Evolutionary conservation across 2,888 invertebrate genomes (phyloP).

Genomic region (Bombyx huttoni): DNA sequence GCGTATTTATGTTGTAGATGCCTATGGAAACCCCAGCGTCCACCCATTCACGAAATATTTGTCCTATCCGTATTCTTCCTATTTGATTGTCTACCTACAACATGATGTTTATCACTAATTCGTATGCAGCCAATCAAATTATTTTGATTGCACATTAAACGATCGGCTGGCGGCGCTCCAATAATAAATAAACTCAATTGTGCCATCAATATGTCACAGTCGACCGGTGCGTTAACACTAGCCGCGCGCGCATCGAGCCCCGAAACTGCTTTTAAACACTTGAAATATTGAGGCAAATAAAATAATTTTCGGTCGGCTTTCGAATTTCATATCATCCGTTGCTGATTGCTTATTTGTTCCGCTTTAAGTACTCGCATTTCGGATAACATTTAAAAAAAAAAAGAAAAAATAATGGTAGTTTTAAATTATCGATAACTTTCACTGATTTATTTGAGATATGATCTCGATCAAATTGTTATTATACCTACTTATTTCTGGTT

Average conservation of each 20-base stretch:
- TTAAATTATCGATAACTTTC: neutral
- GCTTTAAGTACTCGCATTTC: neutral
- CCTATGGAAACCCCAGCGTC: too few relatives aligned
- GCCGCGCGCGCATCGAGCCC: neutral
- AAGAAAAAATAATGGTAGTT: neutral
- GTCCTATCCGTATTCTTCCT: too few relatives aligned
- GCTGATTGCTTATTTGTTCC: neutral
- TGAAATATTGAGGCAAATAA: neutral
- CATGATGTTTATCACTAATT: slow-evolving; percentile 4
- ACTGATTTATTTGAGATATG: neutral
- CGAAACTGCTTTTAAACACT: neutral
- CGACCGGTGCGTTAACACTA: slow-evolving; percentile 9
- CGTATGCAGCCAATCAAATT: slow-evolving; percentile 18
- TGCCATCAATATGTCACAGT: slow-evolving; percentile 19
- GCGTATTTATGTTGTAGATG: too few relatives aligned
- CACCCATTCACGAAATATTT: too few relatives aligned
- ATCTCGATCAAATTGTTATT: too few relatives aligned
- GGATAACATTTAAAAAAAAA: neutral
- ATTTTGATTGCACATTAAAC: slow-evolving; percentile 28
- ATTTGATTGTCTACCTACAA: too few relatives aligned
- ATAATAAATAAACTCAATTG: slow-evolving; percentile 24
- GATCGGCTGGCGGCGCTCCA: slow-evolving; percentile 21
- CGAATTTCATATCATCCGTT: neutral
- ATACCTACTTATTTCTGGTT: too few relatives aligned
- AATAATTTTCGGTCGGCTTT: neutral